Percentiles rank a stretch among this genome's conserved stretches.
These are phyloP conservation scores for Galerucella calmariensis DNA, from an alignment of 2,888 invertebrate genomes.

Conservation along the genomic window DNA sequence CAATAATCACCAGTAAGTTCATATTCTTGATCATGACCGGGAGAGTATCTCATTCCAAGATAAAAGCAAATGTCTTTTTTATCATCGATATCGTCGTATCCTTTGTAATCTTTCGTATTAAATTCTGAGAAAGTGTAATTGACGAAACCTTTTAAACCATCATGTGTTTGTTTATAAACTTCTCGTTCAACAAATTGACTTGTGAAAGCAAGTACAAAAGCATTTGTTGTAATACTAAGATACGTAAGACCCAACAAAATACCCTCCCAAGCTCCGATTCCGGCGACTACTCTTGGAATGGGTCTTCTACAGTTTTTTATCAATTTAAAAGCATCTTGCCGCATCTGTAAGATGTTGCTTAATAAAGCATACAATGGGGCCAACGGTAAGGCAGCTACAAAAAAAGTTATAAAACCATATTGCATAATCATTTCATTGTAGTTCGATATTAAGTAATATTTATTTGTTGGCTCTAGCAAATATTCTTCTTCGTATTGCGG, in stretches of 20 bases:
- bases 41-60: constrained; percentile 60
- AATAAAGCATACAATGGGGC: constrained; percentile 73
- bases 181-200: constrained; percentile 53
- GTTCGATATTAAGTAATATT: constrained; percentile 55
- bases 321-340: constrained; percentile 54
- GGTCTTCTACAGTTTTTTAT: constrained; percentile 50
- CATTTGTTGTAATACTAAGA: constrained; percentile 55
- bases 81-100: constrained; percentile 13
- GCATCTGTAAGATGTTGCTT: constrained; percentile 72
- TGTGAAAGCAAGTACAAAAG: constrained; percentile 56
- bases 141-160: constrained; percentile 45
- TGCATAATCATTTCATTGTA: constrained; percentile 66
- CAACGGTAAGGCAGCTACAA: constrained; percentile 74
- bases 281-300: constrained; percentile 48
- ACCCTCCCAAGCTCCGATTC: constrained; percentile 56
- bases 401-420: constrained; percentile 74
- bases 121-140: constrained; percentile 52
- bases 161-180: constrained; percentile 42
- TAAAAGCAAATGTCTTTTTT: constrained; percentile 58
- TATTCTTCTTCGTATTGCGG: constrained; percentile 62
- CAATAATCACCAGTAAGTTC: constrained; percentile 67
- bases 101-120: constrained; percentile 46
- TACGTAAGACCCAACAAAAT: constrained; percentile 53
- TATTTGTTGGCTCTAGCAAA: constrained; percentile 50
- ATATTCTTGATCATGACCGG: constrained; percentile 56